A percentile compares a stretch with the other conserved stretches of the same genome.
Conservation (phyloP, 35 echinoderm and acorn worm genomes). For the Eucidaris tribuloides region DNA sequence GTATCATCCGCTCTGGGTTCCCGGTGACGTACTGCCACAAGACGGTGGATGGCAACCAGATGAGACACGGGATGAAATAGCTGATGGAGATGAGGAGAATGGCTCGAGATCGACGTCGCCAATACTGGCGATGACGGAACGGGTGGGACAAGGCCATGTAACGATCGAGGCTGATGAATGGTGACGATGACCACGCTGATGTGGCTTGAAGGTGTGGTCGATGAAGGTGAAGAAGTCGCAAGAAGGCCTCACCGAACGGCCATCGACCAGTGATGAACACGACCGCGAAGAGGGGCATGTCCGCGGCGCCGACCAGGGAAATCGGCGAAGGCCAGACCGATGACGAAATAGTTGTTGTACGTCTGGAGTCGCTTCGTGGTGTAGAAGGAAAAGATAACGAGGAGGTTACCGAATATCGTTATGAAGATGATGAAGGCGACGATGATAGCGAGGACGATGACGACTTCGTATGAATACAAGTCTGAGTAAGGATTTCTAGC, state of each 20-base stretch:
- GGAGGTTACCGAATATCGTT: slow-evolving; percentile 33
- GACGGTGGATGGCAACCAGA: not conserved
- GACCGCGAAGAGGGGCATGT: not conserved
- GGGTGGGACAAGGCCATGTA: slow-evolving; percentile 27
- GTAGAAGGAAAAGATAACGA: slow-evolving; percentile 20
- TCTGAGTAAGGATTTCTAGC: too few species aligned
- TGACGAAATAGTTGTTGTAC: slow-evolving; percentile 45
- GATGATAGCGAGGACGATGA: not conserved
- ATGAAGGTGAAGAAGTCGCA: slow-evolving; percentile 17
- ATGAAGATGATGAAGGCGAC: not conserved
- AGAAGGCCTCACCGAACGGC: slow-evolving; percentile 28
- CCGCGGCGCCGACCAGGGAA: slow-evolving; percentile 17
- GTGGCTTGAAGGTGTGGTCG: not conserved
- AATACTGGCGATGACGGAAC: slow-evolving; percentile 9
- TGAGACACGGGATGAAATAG: not conserved
- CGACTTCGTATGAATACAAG: not conserved
- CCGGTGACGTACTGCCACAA: not conserved
- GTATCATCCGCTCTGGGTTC: not conserved
- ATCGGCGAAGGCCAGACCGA: slow-evolving; percentile 38
- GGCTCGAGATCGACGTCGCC: slow-evolving; percentile 12
- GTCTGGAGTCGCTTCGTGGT: slow-evolving; percentile 38
- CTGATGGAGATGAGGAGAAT: slow-evolving; percentile 19
- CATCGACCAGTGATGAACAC: slow-evolving; percentile 23
- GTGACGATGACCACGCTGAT: too few species aligned
- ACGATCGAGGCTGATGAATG: slow-evolving; percentile 53